Conservation (phyloP, 2,113 vertebrate genomes). For the Benitochromis conjunctus region DNA sequence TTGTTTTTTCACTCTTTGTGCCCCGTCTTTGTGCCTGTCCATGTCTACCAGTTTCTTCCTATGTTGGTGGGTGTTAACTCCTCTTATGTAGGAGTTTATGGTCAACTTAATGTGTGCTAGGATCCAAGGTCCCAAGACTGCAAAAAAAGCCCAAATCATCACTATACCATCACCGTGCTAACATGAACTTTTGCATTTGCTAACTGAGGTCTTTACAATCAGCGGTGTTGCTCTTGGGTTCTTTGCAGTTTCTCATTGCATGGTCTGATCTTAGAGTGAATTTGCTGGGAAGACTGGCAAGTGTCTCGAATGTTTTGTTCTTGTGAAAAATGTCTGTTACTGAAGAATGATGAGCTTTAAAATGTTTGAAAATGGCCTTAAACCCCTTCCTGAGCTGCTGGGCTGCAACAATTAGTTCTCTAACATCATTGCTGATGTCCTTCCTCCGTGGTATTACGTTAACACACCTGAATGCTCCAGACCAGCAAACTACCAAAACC, state of each 20-base stretch:
- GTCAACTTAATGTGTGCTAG: too few species aligned
- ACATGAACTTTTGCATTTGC: too few species aligned
- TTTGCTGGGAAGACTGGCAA: not conserved
- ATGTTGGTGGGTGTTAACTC: not conserved
- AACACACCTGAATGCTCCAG: not conserved
- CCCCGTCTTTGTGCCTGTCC: not conserved
- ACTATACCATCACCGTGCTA: not conserved
- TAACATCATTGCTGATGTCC: not conserved
- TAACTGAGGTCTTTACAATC: not conserved
- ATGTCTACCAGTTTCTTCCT: not conserved
- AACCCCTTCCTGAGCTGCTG: not conserved
- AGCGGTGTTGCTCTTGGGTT: not conserved
- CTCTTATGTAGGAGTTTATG: too few species aligned
- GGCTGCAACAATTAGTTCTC: not conserved
- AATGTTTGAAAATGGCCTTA: not conserved
- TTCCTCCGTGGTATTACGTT: not conserved
- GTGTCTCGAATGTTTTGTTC: not conserved
- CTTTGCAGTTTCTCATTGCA: not conserved
- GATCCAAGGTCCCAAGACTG: too few species aligned
- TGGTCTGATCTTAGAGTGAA: not conserved
- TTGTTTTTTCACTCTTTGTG: not conserved
- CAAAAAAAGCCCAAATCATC: not conserved
- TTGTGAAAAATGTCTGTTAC: not conserved
- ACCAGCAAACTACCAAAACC: not conserved
- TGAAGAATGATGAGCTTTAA: not conserved